Base-by-base conservation (phyloP, 2,797 vertebrate species). In the Hylomyscus alleni region DNA sequence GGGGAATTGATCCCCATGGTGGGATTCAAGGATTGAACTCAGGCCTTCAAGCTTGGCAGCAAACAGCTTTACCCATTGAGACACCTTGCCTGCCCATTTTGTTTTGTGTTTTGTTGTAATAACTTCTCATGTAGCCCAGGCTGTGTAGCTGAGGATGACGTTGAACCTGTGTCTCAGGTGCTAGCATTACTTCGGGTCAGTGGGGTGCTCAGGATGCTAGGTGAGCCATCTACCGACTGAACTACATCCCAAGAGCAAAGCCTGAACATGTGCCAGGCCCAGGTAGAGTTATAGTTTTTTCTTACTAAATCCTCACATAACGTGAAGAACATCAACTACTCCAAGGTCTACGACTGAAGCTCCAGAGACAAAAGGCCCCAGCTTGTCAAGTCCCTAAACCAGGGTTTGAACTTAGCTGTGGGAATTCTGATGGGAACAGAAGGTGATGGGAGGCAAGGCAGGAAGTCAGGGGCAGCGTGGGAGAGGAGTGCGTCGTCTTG, bases 371-470 rank as follows among this genome's bases (percentile, higher is more conserved):
- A 78, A 72, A 34, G 72, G 86, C 81, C 84, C 91, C 1, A 76
- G 82, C 50, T 85, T 47, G 67, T 90, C 40, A 72, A 76, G 60
- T 92, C 73, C 60, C 65, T 84, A 91, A 84, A 34, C 4, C 37
- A 90, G 47, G 31, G 92, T 73, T 80, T 92, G 89, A 83, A 92
- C 20, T 94, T 69, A 91, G 73, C 34, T 47, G 54, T 84, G 52
- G 94, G 91, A 80, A 92, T 86, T 94, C 44, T 40, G 75, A 92
- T 95, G 67, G 72, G 87, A 88, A 56, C 56, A 92, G 56, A 89
- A 87, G 76, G 54, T 69, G 75, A 62, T 96, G 94, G 76, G 92
- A 92, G 93, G 17, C 75, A 58, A 69, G 94, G 69, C 89, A 62
- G 81, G 84, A 96, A 93, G 89, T 95, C 50, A 52, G 82, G 54